Conservation (phyloP, 2,797 vertebrate species). For the Rhodeus uyekii region DNA sequence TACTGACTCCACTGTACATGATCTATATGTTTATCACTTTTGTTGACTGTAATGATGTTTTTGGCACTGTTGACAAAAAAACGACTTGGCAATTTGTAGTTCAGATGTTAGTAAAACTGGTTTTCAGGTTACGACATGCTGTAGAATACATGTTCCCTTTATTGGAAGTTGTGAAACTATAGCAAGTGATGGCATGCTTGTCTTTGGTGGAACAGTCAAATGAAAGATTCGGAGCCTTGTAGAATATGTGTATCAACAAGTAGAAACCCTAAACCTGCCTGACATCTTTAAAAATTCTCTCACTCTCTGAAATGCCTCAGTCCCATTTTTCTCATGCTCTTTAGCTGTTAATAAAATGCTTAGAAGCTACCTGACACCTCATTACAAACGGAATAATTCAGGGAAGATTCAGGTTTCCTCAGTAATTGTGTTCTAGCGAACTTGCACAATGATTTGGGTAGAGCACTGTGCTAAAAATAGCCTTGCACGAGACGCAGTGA, state of each 20-base stretch:
- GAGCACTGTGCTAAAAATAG: slow-evolving; percentile 72
- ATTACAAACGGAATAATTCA: slow-evolving; percentile 56
- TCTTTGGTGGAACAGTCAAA: background rate
- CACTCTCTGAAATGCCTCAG: background rate
- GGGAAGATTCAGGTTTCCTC: slow-evolving; percentile 49
- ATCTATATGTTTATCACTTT: too few relatives aligned
- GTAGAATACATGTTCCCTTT: background rate
- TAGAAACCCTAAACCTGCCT: slow-evolving; percentile 1
- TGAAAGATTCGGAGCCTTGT: background rate
- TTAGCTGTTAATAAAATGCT: background rate
- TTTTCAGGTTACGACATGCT: background rate
- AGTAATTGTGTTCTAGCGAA: slow-evolving; percentile 63
- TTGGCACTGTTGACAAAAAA: background rate
- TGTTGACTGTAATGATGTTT: too few relatives aligned
- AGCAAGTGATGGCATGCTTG: background rate
- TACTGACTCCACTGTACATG: too few relatives aligned
- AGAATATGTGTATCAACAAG: background rate
- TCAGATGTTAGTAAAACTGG: background rate
- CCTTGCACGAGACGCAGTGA: slow-evolving; percentile 57
- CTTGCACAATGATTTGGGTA: slow-evolving; percentile 61
- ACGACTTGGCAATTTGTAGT: background rate
- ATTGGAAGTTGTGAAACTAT: background rate
- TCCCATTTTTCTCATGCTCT: background rate
- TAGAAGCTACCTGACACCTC: slow-evolving; percentile 42
- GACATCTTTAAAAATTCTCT: background rate